Conservation (phyloP, 2,888 invertebrate species). For the Macrosiphum euphorbiae region DNA sequence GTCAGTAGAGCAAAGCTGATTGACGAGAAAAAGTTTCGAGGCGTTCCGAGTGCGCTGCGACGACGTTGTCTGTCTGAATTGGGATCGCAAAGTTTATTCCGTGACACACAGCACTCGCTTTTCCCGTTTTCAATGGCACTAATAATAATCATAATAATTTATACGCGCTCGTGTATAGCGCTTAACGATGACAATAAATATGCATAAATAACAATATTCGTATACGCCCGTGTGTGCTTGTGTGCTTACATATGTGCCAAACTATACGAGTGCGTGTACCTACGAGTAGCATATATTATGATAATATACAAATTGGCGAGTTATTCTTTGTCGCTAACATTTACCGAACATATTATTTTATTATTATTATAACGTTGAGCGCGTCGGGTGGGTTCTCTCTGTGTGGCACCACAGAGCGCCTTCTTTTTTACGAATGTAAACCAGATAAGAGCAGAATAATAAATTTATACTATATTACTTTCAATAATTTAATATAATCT, state of each 20-base stretch:
- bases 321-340: neutral
- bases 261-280: neutral
- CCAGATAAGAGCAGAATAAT: neutral
- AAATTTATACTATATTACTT: neutral
- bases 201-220: neutral
- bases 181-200: slow-evolving; percentile 18
- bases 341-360: neutral
- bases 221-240: neutral
- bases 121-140: slow-evolving; percentile 24
- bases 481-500: neutral
- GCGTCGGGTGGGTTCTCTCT: neutral
- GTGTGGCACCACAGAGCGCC: neutral
- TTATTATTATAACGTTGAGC: neutral
- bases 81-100: slow-evolving; percentile 17
- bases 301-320: neutral
- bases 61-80: neutral
- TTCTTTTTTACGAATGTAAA: neutral
- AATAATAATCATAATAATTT: slow-evolving; percentile 14
- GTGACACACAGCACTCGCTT: neutral
- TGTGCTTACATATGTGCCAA: neutral
- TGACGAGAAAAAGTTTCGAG: slow-evolving; percentile 47
- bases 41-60: neutral
- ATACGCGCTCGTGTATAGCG: neutral
- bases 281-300: neutral
- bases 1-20: neutral